These are phyloP conservation scores for Maylandia zebra DNA, from an alignment of 2,113 vertebrate species.

Conservation along the genomic window DNA sequence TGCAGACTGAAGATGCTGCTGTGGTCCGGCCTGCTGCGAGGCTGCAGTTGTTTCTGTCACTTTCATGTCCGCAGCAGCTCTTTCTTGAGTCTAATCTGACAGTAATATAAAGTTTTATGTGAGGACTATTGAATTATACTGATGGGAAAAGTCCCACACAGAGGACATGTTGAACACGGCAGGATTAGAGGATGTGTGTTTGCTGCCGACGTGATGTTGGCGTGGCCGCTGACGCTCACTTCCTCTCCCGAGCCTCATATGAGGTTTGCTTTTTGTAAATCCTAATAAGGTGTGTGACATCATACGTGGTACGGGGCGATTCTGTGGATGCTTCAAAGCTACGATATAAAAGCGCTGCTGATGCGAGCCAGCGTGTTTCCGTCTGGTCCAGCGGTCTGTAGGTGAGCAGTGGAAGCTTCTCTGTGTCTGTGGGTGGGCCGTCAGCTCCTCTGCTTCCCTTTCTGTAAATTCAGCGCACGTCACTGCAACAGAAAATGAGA, in stretches of 20 bases:
- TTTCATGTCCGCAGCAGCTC: background rate
- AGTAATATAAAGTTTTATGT: accelerated
- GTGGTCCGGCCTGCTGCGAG: background rate
- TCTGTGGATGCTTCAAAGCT: background rate
- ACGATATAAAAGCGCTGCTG: accelerated
- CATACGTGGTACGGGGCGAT: background rate
- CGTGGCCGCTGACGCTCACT: background rate
- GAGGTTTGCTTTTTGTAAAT: background rate
- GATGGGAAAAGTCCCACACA: background rate
- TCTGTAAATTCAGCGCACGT: background rate
- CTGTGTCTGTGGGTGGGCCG: background rate
- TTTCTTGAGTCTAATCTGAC: background rate
- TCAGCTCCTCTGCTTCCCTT: background rate
- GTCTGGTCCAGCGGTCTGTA: background rate
- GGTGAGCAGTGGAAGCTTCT: background rate
- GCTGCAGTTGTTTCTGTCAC: background rate
- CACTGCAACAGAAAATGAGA: background rate
- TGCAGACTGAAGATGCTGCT: background rate
- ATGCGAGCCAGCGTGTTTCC: background rate
- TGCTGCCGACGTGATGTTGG: background rate
- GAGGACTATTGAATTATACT: background rate
- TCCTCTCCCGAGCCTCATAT: accelerated
- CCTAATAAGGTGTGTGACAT: background rate
- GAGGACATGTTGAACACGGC: accelerated
- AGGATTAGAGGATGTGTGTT: background rate